Base-by-base conservation (phyloP, 2,888 invertebrate species). In the Sarcophaga variegata region DNA sequence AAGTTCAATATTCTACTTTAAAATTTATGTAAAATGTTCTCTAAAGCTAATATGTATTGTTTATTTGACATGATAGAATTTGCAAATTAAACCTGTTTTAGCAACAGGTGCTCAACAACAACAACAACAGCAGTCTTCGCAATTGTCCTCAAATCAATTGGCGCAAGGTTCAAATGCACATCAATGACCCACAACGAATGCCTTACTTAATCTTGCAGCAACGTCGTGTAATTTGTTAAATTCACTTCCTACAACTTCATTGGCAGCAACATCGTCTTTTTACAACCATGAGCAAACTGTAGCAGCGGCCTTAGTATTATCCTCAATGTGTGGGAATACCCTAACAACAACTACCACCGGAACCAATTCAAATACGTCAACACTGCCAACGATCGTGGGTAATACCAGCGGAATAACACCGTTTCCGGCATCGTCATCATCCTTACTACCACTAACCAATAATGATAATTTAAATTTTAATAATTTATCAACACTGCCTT, bases 221-320 rank as follows among this genome's bases (percentile, higher is more conserved):
- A 49, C 66, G 69, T 87, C 79, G 12, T 75, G 75, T 78, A 72
- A 81, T 47, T 78, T 87, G 69, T 67, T 83, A 49, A 45, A 81
- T 47, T 62, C 82, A 60, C 75, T 86, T 20, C 62, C 87, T 37
- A 62, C 83, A 62, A 64, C 75, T 80, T 79, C 83, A 17, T 22
- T 81, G 74, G 77, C 78, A 69, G 69, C 86, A 81, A 74, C 87
- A 25, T 75, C 88, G 64, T 45, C 92, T 89, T 92, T 92, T 83
- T 92, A 92, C 85, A 91, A 90, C 85, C 92, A 91, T 76, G 92
- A 92, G 81, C 92, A 91, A 88, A 91, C 92, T 59, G 90, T 91
- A 81, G 91, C 91, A 74, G 91, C 91, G n/a, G 91, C 91, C 25
- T 84, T 92, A 74, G 91, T 92, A 78, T 90, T 92, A 76, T 92